These are phyloP conservation scores for Trachelus iudaicus DNA, from an alignment of 2,888 invertebrate species.

Conservation along the genomic window DNA sequence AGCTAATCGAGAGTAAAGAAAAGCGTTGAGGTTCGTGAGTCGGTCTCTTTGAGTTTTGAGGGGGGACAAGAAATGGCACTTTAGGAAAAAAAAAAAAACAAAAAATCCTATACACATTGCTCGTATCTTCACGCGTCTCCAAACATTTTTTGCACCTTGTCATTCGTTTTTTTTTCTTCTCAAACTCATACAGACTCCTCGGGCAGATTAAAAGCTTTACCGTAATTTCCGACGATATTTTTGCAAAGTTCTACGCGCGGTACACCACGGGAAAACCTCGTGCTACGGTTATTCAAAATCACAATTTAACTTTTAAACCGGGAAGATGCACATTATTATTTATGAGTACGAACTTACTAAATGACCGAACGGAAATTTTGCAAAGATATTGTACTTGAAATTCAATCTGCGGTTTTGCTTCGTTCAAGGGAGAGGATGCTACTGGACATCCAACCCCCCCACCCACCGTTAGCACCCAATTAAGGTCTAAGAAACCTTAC, in stretches of 20 bases:
- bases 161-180: background rate
- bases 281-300: background rate
- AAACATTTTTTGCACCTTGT: background rate
- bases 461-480: background rate
- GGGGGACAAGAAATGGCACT: background rate
- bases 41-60: background rate
- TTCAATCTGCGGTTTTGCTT: background rate
- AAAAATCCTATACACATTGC: background rate
- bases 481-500: conserved; percentile 4
- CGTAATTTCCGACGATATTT: background rate
- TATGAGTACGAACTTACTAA: background rate
- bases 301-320: background rate
- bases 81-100: background rate
- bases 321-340: background rate
- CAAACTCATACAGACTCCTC: background rate
- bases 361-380: background rate
- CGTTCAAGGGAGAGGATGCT: background rate
- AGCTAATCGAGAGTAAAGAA: background rate
- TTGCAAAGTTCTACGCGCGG: background rate
- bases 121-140: background rate
- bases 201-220: background rate
- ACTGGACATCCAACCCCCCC: background rate
- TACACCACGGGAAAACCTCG: background rate
- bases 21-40: too few relatives aligned
- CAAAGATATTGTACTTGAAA: background rate